Evolutionary conservation across 1,140 invertebrate species (phyloP), one percentile per base, ranked within the genome.

Genomic region (Whitmania pigra): DNA sequence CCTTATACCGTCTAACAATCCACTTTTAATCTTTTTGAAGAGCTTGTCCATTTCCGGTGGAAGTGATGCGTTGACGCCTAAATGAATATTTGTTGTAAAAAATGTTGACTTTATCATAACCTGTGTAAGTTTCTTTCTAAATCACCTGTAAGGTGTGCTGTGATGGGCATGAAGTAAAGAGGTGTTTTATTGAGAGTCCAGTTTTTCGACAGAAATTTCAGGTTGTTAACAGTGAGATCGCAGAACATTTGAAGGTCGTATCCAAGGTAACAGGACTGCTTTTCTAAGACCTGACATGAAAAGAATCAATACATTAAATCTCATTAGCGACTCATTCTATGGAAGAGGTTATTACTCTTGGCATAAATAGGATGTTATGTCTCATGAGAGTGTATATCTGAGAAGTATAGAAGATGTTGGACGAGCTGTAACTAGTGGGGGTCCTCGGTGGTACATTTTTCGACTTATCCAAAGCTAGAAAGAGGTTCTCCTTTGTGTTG

Each of bases 191-290:
- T 63, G 13, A 31, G 18, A 22, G 29, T 63, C 57, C 57, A 63
- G 57, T 63, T 63, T 31, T 31, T 63, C 11, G 22, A 25, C 29
- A 63, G 57, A 15, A 63, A 63, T 63, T 63, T 63, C 29, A 63
- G 29, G 29, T 63, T 63, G 20, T 63, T 63, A 63, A 63, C 57
- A 2, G 29, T 31, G 57, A 63, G 57, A n/a, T 63, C 57, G 18
- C 57, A 63, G 57, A 25, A 63, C 57, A 63, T 63, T 63, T 31
- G 57, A 7, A 63, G 22, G 57, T 63, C 57, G 18, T 63, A 31
- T 13, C 29, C 29, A 13, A 63, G 57, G 29, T 63, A 63, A 63
- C 57, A 63, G 29, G 57, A 63, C 57, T 63, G 57, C 57, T 31
- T 63, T 31, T 63, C 57, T 31, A 63, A 25, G 29, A 63, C 18